A percentile compares a stretch with the other conserved stretches of the same genome.
Conservation (phyloP, 2,797 vertebrate species). For the Parotocinclus haroldoi region DNA sequence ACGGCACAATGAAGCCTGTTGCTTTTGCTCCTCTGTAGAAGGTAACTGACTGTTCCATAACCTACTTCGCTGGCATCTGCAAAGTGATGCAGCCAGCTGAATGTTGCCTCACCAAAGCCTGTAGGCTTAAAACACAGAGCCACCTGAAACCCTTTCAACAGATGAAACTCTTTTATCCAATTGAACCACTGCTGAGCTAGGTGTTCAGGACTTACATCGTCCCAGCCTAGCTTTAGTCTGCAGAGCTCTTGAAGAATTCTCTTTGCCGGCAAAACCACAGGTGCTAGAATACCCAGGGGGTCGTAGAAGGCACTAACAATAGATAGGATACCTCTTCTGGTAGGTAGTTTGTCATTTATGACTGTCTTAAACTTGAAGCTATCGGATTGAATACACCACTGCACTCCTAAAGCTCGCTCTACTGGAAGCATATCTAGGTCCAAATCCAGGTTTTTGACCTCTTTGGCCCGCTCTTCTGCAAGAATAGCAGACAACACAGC, state of each 20-base stretch:
- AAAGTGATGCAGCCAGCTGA: slow-evolving; percentile 3
- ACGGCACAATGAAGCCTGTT: background rate
- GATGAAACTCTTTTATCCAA: no score
- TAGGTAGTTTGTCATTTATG: background rate
- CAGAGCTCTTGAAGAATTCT: slow-evolving; percentile 16
- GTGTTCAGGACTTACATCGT: no score
- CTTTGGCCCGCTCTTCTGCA: background rate
- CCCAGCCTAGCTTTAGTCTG: background rate
- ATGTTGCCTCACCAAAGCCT: no score
- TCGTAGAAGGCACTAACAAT: slow-evolving; percentile 19
- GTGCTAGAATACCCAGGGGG: slow-evolving; percentile 11
- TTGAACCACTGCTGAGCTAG: no score
- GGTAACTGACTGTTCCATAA: background rate
- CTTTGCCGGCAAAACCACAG: slow-evolving; percentile 14
- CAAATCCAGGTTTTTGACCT: slow-evolving; percentile 18
- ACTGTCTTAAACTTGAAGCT: slow-evolving; percentile 12
- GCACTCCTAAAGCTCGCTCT: slow-evolving; percentile 12
- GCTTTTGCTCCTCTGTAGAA: background rate
- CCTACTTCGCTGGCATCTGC: background rate
- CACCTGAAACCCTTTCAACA: no score
- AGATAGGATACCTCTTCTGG: slow-evolving; percentile 21
- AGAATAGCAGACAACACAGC: background rate
- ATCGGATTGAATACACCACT: slow-evolving; percentile 26
- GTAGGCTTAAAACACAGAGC: no score
- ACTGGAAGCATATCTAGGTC: background rate